These are phyloP conservation scores for Cydia fagiglandana DNA, from an alignment of 1,140 invertebrate genomes.

Conservation along the genomic window DNA sequence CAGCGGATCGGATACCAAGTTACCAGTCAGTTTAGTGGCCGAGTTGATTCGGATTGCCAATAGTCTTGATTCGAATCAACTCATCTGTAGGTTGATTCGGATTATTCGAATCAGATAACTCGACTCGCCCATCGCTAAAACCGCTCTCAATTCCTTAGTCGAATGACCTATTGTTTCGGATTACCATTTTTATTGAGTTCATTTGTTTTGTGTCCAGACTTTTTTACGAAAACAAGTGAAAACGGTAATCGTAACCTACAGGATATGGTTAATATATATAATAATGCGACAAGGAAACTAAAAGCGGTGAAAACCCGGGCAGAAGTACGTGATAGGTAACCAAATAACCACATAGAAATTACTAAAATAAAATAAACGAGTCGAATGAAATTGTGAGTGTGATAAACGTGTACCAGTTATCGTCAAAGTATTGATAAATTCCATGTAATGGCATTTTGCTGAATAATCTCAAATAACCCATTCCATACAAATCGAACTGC, in stretches of 20 bases:
- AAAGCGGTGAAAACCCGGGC: background rate
- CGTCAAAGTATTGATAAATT: conserved; percentile 23
- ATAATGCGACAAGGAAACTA: background rate
- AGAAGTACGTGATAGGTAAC: background rate
- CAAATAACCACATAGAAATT: conserved; percentile 21
- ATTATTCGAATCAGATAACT: too few relatives aligned
- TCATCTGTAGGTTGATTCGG: too few relatives aligned
- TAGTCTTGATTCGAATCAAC: too few relatives aligned
- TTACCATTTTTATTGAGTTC: background rate
- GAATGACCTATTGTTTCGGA: background rate
- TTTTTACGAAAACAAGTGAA: background rate
- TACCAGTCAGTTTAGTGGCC: too few relatives aligned
- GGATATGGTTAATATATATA: too few relatives aligned
- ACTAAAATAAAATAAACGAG: conserved; percentile 1
- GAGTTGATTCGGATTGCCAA: too few relatives aligned
- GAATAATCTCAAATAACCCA: conserved; percentile 24
- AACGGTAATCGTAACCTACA: background rate
- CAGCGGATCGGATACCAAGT: too few relatives aligned
- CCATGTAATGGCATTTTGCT: conserved; percentile 11
- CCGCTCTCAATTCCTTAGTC: background rate
- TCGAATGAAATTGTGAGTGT: conserved; percentile 14
- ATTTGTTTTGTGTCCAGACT: background rate
- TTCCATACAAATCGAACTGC: conserved; percentile 17
- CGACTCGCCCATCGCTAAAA: too few relatives aligned
- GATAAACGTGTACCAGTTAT: conserved; percentile 16